A percentile compares a stretch with the other conserved stretches of the same genome.
Evolutionary conservation across 2,888 invertebrate species (phyloP).

Genomic region (Parelbella ahira): DNA sequence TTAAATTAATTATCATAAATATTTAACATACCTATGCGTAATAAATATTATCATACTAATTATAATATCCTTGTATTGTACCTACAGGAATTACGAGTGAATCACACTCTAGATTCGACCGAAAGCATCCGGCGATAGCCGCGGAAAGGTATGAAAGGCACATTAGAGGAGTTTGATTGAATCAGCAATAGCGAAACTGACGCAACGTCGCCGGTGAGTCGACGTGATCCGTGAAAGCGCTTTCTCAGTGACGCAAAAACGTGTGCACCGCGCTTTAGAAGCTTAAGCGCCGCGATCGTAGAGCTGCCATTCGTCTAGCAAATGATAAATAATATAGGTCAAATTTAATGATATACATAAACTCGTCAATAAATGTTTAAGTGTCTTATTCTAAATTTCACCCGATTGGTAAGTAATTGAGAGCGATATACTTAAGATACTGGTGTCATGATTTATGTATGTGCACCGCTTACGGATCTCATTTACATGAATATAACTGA

Average conservation of each 20-base stretch:
- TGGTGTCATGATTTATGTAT: no score
- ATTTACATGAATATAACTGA: no score
- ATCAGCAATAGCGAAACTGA: slow-evolving; percentile 26
- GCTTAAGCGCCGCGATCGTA: slow-evolving; percentile 25
- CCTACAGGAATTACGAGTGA: no score
- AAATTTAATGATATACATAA: slow-evolving; percentile 7
- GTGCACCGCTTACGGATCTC: no score
- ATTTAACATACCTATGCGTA: no score
- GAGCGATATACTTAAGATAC: no score
- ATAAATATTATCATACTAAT: no score
- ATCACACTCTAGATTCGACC: no score
- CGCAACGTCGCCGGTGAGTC: slow-evolving; percentile 26
- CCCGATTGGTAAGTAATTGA: slow-evolving; percentile 14
- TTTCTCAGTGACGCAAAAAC: slow-evolving; percentile 38
- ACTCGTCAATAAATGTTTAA: slow-evolving; percentile 16
- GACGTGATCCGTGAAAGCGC: slow-evolving; percentile 35
- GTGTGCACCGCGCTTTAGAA: slow-evolving; percentile 27
- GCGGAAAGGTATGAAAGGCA: not conserved
- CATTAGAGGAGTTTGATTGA: slow-evolving; percentile 12
- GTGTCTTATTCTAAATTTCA: slow-evolving; percentile 11
- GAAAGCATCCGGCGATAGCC: no score
- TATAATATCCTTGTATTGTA: no score
- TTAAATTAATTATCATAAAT: no score
- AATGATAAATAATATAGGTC: slow-evolving; percentile 9
- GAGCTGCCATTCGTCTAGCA: slow-evolving; percentile 19